phyloP scores from a whole-genome alignment of 2,113 vertebrate species.

The Petrocephalus zakoni region DNA sequence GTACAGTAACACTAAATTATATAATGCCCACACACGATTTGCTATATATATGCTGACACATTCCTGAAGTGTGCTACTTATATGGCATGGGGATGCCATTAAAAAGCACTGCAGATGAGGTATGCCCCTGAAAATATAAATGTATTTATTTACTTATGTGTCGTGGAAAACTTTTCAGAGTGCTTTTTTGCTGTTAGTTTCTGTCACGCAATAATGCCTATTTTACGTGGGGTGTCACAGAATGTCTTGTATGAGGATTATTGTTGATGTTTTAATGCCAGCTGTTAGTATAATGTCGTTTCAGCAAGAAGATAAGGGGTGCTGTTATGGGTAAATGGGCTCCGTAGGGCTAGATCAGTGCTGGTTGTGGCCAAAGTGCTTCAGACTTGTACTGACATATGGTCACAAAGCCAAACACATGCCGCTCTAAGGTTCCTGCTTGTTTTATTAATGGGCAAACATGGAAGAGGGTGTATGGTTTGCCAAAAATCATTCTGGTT shows the following conservation, averaged over 20 bases:
- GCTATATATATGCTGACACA: neutral
- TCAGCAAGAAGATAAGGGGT: neutral
- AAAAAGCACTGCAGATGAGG: neutral
- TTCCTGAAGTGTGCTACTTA: neutral
- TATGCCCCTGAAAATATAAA: neutral
- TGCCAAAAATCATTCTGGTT: neutral
- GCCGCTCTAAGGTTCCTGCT: neutral
- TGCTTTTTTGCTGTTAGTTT: neutral
- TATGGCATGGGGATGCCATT: neutral
- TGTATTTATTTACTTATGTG: neutral
- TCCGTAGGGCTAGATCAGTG: neutral
- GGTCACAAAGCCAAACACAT: neutral
- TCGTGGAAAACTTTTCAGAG: neutral
- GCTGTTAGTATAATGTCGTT: neutral
- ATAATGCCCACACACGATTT: neutral
- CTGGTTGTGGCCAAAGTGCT: neutral
- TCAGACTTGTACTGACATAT: neutral
- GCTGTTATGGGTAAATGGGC: neutral
- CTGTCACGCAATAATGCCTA: neutral
- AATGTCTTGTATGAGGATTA: neutral
- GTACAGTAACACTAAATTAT: neutral
- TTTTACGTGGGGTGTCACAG: neutral
- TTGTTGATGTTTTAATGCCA: neutral
- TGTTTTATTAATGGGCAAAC: neutral
- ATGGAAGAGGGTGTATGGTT: neutral